Evolutionary conservation across 2,888 invertebrate species (phyloP), one percentile per base, ranked within the genome.

Genomic region (Phymatocera aterrima): DNA sequence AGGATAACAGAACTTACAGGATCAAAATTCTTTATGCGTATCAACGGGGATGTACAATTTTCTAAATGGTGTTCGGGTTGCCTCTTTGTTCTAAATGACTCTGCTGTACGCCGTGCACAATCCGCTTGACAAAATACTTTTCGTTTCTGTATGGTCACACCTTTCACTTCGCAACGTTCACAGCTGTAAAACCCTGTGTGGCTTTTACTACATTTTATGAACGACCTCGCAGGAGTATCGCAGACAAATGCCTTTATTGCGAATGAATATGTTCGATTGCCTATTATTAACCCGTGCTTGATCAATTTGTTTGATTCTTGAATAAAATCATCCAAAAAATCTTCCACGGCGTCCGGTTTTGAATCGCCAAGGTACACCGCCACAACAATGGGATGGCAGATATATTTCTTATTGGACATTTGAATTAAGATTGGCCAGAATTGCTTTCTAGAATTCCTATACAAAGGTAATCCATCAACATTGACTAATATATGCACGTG

Each of bases 201-300:
- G 15, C 68, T 77, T 65, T 80, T 81, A 24, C 65, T 77, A 75
- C 80, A 79, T 68, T 80, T 81, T 0, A 82, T 48, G 28, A 78
- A 82, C 15, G 81, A 78, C 28, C 81, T 68, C n/a, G 83, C 82
- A 18, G 75, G 81, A 18, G 79, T 70, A 61, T 82, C 80, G 40
- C 78, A 79, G 65, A 81, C 75, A n/a, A 83, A 68, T 48, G 78
- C 78, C 6, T 74, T 54, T 54, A 83, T 70, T 77, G 48, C 31
- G 10, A 83, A 83, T 1, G 79, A 46, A 51, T 77, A 83, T 24
- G 0, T 37, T 57, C 60, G 78, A 46, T 61, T 65, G 8, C 77
- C 46, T 21, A 81, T 68, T 40, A 24, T 34, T 3, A 82, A 3
- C 4, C 82, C 80, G 15, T 68, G 6, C 12, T 74, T 54, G 18